Evolutionary conservation across 2,888 invertebrate species (phyloP), one percentile per base, ranked within the genome.

Genomic region (Hydriomena furcata): DNA sequence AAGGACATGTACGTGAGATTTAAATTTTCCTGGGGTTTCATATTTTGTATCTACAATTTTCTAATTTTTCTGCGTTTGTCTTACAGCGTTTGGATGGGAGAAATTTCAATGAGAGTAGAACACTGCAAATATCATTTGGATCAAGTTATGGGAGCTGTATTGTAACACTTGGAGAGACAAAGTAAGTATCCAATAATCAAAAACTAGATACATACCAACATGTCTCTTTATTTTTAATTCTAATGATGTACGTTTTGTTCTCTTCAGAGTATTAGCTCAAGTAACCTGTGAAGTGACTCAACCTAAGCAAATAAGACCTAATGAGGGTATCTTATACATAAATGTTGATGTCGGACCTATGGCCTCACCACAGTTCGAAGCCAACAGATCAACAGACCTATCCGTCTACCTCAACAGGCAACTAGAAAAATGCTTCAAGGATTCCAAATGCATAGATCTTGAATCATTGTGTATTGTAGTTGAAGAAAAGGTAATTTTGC

Each of bases 391-490:
- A 66, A 93, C 94, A 1, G 95, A 96, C 61, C 79, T 94, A 32
- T 91, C 91, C 0, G 93, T 97, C 5, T 93, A 95, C 65, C 84
- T 97, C 2, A 96, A 95, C 65, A 92, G 98, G 61, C 90, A 96
- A 30, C 81, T 99, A 31, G 98, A 98, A 73, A 95, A 96, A 74
- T 97, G 97, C 73, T 93, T 97, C 48, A 96, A 96, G 73, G 98
- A 98, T 73, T 98, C 98, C 0, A 94, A 95, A 65, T 97, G 97
- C 69, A 89, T 99, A 32, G 98, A 99, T 83, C 91, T 98, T 47
- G 99, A 99, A 84, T 96, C 98, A 0, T 88, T 99, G n/a, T 99
- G 99, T 80, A 96, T 99, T 68, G 94, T 96, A 60, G 94, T 96
- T 35, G 97, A 96, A 72, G 97, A 98, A 86, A 96, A 97, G 92